These are phyloP conservation scores for Cephalopterus ornatus DNA, from an alignment of 2,113 vertebrate species.

Conservation along the genomic window DNA sequence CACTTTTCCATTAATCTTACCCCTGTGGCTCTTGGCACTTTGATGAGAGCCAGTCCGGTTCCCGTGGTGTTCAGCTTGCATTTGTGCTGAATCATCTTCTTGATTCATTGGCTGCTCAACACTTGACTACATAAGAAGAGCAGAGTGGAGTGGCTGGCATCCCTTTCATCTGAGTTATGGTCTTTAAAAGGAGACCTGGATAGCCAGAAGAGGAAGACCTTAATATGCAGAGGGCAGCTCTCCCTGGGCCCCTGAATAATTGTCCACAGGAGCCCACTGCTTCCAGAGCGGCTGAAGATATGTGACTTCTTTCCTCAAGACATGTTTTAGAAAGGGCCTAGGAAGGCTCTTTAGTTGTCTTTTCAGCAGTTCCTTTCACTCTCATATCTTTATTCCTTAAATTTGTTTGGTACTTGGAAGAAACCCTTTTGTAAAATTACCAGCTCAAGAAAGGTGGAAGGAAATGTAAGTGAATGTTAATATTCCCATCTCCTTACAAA, in stretches of 20 bases:
- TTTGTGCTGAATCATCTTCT: slow-evolving; percentile 27
- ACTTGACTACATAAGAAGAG: background rate
- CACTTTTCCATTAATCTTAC: slow-evolving; percentile 35
- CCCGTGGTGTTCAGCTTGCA: background rate
- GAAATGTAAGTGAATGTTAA: background rate
- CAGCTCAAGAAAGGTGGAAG: background rate
- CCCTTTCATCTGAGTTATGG: slow-evolving; percentile 16
- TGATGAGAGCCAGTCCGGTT: slow-evolving; percentile 14
- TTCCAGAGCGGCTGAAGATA: background rate
- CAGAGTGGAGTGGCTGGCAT: background rate
- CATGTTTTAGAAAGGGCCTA: background rate
- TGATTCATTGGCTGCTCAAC: slow-evolving; percentile 39
- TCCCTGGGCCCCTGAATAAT: background rate
- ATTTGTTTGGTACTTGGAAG: background rate
- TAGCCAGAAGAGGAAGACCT: background rate
- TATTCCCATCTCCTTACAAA: background rate
- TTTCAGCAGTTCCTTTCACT: background rate
- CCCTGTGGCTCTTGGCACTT: background rate
- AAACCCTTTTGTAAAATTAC: background rate
- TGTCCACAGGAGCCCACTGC: background rate
- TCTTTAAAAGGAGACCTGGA: slow-evolving; percentile 21
- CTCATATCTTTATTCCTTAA: background rate
- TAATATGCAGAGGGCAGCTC: background rate
- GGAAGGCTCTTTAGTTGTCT: background rate
- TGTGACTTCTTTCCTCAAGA: fast-evolving